These are phyloP conservation scores for Cheilosia grossa DNA, from an alignment of 2,888 invertebrate genomes.

Conservation along the genomic window DNA sequence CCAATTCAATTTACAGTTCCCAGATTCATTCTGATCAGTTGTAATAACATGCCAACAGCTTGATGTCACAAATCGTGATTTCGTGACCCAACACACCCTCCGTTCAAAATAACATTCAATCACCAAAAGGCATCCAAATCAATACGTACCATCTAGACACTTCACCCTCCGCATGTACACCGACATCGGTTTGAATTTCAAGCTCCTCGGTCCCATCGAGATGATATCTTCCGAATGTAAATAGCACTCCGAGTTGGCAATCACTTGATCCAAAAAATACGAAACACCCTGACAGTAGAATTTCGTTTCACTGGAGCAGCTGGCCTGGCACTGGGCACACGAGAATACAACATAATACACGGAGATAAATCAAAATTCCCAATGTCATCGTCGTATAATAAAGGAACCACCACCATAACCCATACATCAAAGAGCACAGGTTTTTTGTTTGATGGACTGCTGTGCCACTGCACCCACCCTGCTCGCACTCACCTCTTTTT, in stretches of 20 bases:
- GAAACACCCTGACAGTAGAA: conserved; percentile 91
- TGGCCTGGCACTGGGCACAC: conserved; percentile 84
- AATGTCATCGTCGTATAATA: conserved; percentile 17
- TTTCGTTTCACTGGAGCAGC: conserved; percentile 86
- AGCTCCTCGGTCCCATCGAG: conserved; percentile 89
- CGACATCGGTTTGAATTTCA: conserved; percentile 85
- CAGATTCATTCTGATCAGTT: conserved; percentile 19
- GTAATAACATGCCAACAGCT: conserved; percentile 10
- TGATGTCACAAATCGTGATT: conserved; percentile 51
- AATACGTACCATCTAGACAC: conserved; percentile 90
- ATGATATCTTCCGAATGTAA: conserved; percentile 93
- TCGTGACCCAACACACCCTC: conserved; percentile 56
- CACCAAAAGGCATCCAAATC: conserved; percentile 14
- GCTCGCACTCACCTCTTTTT: conserved; percentile 81
- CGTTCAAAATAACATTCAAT: conserved; percentile 41
- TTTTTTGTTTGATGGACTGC: conserved; percentile 53
- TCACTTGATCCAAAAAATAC: conserved; percentile 78
- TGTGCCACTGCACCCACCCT: conserved; percentile 28
- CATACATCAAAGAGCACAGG: conserved; percentile 60
- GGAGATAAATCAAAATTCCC: conserved; percentile 57
- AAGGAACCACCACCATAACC: conserved; percentile 54
- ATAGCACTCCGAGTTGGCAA: conserved; percentile 84
- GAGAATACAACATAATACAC: conserved; percentile 17
- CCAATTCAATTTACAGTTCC: neutral
- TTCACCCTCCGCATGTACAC: conserved; percentile 91